Percentiles rank a stretch among this genome's conserved stretches.
Evolutionary conservation across 2,888 invertebrate species (phyloP).

Genomic region (Steinernema carpocapsae): DNA sequence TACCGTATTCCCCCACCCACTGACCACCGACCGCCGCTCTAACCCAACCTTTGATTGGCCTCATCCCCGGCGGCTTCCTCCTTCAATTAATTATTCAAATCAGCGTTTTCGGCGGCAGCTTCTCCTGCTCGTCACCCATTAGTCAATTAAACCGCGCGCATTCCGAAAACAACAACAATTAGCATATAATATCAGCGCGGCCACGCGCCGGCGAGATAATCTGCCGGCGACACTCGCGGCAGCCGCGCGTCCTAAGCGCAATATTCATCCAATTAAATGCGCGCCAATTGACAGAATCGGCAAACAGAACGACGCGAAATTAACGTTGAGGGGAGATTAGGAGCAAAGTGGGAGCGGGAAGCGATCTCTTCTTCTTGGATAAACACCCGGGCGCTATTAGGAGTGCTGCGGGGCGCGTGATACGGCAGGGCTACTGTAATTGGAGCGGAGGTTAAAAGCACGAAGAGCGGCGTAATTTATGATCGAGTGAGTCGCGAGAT

Average conservation of each 20-base stretch:
- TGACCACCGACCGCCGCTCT: too few relatives aligned
- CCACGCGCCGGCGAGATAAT: conserved; percentile 22
- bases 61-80: background rate
- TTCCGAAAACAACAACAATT: conserved; percentile 32
- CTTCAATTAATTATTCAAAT: conserved; percentile 30
- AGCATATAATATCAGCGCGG: conserved; percentile 33
- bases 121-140: conserved; percentile 15
- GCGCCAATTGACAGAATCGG: conserved; percentile 33
- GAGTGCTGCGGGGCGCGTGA: too few relatives aligned
- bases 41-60: too few relatives aligned
- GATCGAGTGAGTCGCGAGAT: conserved; percentile 28
- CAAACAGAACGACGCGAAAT: conserved; percentile 13
- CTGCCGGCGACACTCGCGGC: conserved; percentile 33
- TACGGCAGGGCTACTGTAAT: conserved; percentile 5
- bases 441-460: conserved; percentile 18
- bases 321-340: conserved; percentile 25
- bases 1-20: too few relatives aligned
- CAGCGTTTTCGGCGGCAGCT: too few relatives aligned
- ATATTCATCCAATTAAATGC: conserved; percentile 33
- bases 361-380: conserved; percentile 6
- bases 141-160: conserved; percentile 27
- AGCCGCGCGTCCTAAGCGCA: background rate
- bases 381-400: background rate
- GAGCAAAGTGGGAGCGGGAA: background rate
- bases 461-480: conserved; percentile 14